phyloP scores from a whole-genome alignment of 2,797 vertebrate species.

The Leptodactylus fallax region DNA sequence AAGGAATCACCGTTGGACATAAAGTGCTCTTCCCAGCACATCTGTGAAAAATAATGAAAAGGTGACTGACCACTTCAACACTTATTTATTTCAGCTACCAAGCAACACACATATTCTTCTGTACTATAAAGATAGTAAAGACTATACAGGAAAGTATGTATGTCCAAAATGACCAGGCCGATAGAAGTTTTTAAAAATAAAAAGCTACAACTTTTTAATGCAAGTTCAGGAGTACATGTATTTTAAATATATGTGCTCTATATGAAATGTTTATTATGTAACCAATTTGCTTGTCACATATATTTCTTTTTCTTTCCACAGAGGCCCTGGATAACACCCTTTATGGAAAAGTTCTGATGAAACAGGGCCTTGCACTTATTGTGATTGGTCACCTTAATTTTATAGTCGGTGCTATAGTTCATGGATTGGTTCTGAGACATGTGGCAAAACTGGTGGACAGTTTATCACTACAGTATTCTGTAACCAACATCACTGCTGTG shows the following conservation, averaged over 20 bases:
- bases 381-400: slow-evolving; percentile 91
- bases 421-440: slow-evolving; percentile 85
- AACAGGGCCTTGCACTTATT: slow-evolving; percentile 88
- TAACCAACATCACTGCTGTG: slow-evolving; percentile 82
- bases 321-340: slow-evolving; percentile 62
- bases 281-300: neutral
- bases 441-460: slow-evolving; percentile 70
- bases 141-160: too few relatives aligned
- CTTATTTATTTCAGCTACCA: too few relatives aligned
- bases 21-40: too few relatives aligned
- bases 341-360: slow-evolving; percentile 86
- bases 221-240: too few relatives aligned
- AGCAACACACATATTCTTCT: too few relatives aligned
- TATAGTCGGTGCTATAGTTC: slow-evolving; percentile 81
- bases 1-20: too few relatives aligned
- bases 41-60: too few relatives aligned
- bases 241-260: neutral
- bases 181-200: too few relatives aligned
- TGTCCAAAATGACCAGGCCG: too few relatives aligned
- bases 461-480: slow-evolving; percentile 78
- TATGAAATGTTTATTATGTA: neutral
- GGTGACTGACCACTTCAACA: too few relatives aligned
- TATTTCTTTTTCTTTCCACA: neutral
- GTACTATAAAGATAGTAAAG: too few relatives aligned
- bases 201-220: too few relatives aligned